Conservation (phyloP, 2,888 invertebrate species). For the Campoletis raptor region DNA sequence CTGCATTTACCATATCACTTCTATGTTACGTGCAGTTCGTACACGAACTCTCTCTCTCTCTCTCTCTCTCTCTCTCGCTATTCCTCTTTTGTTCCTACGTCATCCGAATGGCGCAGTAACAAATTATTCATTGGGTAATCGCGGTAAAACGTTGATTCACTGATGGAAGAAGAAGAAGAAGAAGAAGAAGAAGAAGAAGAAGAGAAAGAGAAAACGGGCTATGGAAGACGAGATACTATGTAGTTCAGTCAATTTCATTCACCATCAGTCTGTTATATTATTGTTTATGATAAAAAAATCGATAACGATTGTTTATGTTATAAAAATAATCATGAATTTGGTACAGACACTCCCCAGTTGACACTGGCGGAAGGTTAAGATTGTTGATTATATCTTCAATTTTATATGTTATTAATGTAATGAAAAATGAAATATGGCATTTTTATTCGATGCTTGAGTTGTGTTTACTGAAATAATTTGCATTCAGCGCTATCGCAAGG, state of each 20-base stretch:
- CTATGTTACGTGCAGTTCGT: slow-evolving; percentile 23
- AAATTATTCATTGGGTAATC: slow-evolving; percentile 61
- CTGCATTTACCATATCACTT: slow-evolving; percentile 32
- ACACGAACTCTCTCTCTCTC: slow-evolving; percentile 9
- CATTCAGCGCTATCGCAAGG: neutral
- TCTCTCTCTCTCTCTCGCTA: slow-evolving; percentile 3
- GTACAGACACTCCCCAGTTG: no score
- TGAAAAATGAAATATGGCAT: neutral
- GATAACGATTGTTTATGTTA: neutral
- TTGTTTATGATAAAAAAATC: neutral
- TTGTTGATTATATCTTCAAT: neutral
- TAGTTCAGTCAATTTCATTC: neutral
- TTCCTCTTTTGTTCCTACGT: slow-evolving; percentile 1
- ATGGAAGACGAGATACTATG: neutral
- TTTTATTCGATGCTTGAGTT: neutral
- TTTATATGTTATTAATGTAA: neutral
- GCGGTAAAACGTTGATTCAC: slow-evolving; percentile 39
- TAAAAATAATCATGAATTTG: neutral
- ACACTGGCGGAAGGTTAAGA: neutral
- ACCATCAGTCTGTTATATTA: neutral
- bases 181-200: neutral
- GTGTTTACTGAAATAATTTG: slow-evolving; percentile 10
- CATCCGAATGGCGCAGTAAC: slow-evolving; percentile 37
- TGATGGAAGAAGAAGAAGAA: slow-evolving; percentile 4
- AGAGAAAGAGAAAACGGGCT: neutral